Conservation (phyloP, 2,113 vertebrate genomes). For the Serranochromis macrocephalus region DNA sequence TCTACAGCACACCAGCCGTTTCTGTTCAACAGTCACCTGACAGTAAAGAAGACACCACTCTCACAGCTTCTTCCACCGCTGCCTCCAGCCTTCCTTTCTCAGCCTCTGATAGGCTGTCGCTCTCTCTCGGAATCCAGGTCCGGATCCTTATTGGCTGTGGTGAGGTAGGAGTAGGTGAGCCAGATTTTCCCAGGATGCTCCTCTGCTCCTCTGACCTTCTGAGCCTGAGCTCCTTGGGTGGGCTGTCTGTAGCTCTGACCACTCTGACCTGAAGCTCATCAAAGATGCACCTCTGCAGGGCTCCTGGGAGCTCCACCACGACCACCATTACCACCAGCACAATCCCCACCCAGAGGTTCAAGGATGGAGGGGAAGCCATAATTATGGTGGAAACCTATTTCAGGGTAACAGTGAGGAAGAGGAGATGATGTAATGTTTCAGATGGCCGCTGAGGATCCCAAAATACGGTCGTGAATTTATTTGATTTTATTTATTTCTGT, state of each 20-base stretch:
- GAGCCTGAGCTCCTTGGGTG: background rate
- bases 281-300: slow-evolving; percentile 60
- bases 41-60: slow-evolving; percentile 54
- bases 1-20: background rate
- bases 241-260: slow-evolving; percentile 13
- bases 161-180: background rate
- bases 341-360: slow-evolving; percentile 6
- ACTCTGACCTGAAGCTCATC: slow-evolving; percentile 63
- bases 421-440: background rate
- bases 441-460: background rate
- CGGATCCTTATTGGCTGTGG: slow-evolving; percentile 69
- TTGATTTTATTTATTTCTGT: background rate
- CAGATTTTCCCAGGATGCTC: background rate
- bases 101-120: slow-evolving; percentile 6
- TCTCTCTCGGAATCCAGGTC: slow-evolving; percentile 58
- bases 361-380: background rate
- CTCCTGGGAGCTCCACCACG: slow-evolving; percentile 6
- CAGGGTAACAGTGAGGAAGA: background rate
- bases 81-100: slow-evolving; percentile 48
- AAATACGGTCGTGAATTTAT: background rate
- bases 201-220: background rate
- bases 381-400: background rate
- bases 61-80: slow-evolving; percentile 59
- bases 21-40: slow-evolving; percentile 57
- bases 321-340: slow-evolving; percentile 10